Percentiles rank a stretch among this genome's conserved stretches.
Evolutionary conservation across 2,797 vertebrate genomes (phyloP).

Genomic region (Calcarius lapponicus): DNA sequence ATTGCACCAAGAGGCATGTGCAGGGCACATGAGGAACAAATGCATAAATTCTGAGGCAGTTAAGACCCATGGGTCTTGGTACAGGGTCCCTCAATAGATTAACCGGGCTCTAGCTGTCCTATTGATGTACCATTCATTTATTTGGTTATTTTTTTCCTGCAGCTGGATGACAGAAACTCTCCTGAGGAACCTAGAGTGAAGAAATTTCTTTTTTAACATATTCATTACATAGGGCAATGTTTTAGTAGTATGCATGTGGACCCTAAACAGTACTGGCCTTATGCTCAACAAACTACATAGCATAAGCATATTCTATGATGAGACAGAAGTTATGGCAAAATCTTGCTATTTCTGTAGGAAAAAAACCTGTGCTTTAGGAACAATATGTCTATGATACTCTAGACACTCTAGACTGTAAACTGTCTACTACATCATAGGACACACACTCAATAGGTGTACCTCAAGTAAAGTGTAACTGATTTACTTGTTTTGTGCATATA

Average conservation of each 20-base stretch:
- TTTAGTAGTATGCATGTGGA: background rate
- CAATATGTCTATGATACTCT: background rate
- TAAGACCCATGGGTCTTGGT: background rate
- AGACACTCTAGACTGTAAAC: background rate
- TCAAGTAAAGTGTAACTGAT: background rate
- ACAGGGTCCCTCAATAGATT: background rate
- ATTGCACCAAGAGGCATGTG: background rate
- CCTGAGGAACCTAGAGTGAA: background rate
- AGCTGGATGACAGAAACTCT: background rate
- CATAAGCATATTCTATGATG: background rate
- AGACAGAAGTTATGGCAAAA: background rate
- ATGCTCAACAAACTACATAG: background rate
- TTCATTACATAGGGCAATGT: background rate
- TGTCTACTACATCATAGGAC: background rate
- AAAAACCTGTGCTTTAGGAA: background rate
- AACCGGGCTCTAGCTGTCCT: background rate
- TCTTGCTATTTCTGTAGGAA: background rate
- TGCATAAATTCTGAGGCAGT: background rate
- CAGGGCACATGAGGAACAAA: background rate
- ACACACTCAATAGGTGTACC: background rate
- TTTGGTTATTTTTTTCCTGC: background rate
- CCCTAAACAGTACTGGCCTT: background rate
- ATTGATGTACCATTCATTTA: background rate
- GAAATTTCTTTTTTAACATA: background rate
- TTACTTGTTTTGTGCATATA: background rate